phyloP scores from a whole-genome alignment of 2,797 vertebrate genomes.

The Varecia variegata region DNA sequence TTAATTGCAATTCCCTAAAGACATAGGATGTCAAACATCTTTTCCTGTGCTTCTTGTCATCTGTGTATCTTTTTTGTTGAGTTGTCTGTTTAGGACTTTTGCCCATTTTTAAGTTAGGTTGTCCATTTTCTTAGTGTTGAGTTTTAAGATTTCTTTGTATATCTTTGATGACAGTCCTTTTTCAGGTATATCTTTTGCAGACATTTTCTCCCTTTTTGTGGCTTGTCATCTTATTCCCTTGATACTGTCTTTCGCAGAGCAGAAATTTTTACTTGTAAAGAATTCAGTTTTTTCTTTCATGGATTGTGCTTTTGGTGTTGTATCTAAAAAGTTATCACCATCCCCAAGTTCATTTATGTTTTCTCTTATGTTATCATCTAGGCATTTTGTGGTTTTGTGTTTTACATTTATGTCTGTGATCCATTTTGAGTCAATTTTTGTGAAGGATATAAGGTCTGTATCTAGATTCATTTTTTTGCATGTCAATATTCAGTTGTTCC shows the following conservation, averaged over 20 bases:
- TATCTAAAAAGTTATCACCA: not conserved
- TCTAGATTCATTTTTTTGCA: not conserved
- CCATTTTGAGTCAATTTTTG: not conserved
- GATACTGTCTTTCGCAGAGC: not conserved
- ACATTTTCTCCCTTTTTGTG: not conserved
- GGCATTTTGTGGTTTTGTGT: not conserved
- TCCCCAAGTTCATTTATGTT: not conserved
- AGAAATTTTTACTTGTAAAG: not conserved
- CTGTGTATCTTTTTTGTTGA: not conserved
- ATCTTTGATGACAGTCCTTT: not conserved
- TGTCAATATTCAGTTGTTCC: not conserved
- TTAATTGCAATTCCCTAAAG: not conserved
- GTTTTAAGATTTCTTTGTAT: not conserved
- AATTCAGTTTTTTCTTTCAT: not conserved
- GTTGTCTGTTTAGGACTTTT: not conserved
- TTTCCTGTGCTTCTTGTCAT: not conserved
- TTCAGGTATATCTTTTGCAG: not conserved
- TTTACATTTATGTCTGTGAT: not conserved
- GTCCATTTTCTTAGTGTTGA: not conserved
- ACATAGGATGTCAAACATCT: not conserved
- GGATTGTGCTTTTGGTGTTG: not conserved
- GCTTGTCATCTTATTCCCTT: not conserved
- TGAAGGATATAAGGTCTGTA: not conserved
- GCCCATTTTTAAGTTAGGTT: not conserved
- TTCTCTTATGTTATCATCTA: not conserved